Evolutionary conservation across 2,888 invertebrate genomes (phyloP).

Genomic region (Sarcophaga subvicina): DNA sequence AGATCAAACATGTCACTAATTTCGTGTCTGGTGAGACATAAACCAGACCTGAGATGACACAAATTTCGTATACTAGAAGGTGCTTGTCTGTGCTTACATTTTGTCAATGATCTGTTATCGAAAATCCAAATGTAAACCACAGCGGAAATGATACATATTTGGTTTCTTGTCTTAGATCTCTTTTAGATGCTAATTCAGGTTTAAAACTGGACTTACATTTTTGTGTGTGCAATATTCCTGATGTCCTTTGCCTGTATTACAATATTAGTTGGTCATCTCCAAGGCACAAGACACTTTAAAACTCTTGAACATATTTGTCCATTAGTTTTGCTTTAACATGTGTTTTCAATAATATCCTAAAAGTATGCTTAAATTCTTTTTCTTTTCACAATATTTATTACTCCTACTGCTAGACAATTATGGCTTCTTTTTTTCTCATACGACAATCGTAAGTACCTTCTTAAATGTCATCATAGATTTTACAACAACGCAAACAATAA

Average conservation of each 20-base stretch:
- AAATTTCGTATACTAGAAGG: too few species aligned
- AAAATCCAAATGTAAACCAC: too few species aligned
- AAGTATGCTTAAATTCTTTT: constrained; percentile 33
- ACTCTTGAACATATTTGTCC: background rate
- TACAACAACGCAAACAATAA: constrained; percentile 26
- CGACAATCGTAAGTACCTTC: constrained; percentile 39
- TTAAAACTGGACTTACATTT: too few species aligned
- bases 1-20: too few species aligned
- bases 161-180: too few species aligned
- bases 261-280: constrained; percentile 2
- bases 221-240: too few species aligned
- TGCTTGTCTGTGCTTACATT: too few species aligned
- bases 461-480: constrained; percentile 62
- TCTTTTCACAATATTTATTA: constrained; percentile 15
- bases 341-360: constrained; percentile 14
- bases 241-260: background rate
- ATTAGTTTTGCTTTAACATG: constrained; percentile 16
- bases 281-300: background rate
- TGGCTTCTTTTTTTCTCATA: background rate
- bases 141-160: too few species aligned
- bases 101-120: too few species aligned
- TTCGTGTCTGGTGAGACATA: too few species aligned
- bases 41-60: too few species aligned
- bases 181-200: too few species aligned
- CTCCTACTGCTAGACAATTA: constrained; percentile 30